Evolutionary conservation across 2,888 invertebrate species (phyloP), one percentile per base, ranked within the genome.

Genomic region (Camptogramma bilineatum): DNA sequence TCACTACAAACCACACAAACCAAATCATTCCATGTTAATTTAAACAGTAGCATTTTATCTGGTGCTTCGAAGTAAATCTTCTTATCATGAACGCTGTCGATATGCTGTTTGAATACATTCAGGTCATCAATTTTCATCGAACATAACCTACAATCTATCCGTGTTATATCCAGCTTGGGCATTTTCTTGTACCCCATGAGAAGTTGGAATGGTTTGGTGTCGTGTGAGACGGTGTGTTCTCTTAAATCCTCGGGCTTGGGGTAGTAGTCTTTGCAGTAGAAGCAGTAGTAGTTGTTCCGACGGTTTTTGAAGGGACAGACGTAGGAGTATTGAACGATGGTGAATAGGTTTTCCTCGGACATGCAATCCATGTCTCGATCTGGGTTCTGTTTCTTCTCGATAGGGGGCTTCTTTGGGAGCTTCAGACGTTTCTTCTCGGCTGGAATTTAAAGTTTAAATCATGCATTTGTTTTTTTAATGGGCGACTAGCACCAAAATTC

Each of bases 61-160:
- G 91, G 91, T 0, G 91, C 91, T 72, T 91, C 90, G 44, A 90
- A 90, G 68, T 90, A 92, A 39, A 91, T 90, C 63, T 92, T 90
- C 68, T 91, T 91, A 0, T 84, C 85, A 46, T 93, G 92, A 0
- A 86, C 83, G 39, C 84, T 78, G 5, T 90, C 88, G 42, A 93
- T 78, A 8, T 93, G 93, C 13, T 83, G 85, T 24, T 92, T 92
- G 71, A 92, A 92, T 0, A 82, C 73, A 0, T 74, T 82, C 0
- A 93, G 44, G 64, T 90, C 88, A 0, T 86, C 83, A 0, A 93
- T 93, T 72, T 90, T 91, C 0, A 70, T 69, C 0, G 84, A 62
- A 64, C 92, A 93, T 0, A 93, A 64, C 1, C 87, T 73, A 52
- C 92, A 93, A 44, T 93, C 92, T 60, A 93, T 91, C 21, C 88